Base-by-base conservation (phyloP, 1,140 invertebrate species). In the Euglossa dilemma region DNA sequence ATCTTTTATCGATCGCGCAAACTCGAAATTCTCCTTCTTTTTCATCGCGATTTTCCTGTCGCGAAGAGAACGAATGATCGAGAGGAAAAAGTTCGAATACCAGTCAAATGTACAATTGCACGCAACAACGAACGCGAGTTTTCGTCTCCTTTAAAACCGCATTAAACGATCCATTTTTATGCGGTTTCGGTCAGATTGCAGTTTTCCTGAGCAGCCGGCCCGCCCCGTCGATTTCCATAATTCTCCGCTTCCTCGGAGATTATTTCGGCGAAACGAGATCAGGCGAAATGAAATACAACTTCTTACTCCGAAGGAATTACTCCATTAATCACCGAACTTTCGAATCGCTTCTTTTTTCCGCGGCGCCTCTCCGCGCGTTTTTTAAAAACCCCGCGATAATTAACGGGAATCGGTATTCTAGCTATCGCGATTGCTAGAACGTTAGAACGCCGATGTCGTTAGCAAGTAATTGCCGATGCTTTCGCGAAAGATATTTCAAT, bases 261-360 rank as follows among this genome's bases (percentile, higher is more conserved):
- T 81, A 81, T 66, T 75, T 75, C 43, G 50, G 25, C 36, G 67
- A 52, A 67, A 66, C 61, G 52, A 54, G 57, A 75, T 81, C 52
- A n/a, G 25, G 16, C 52, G 52, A 81, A 81, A 75, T 75, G 72
- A 75, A 81, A 81, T 81, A 66, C 71, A 81, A 81, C 70, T 80
- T 81, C 71, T 81, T 75, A 81, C 71, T 81, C n/a, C 20, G 25
- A 81, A 81, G 43, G 50, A 81, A 81, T 81, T 81, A 75, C 71
- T 75, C 75, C 79, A 80, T 80, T 80, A 75, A 81, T 81, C 67
- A 75, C 72, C 8, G 43, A 81, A 81, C 71, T 81, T 81, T 36
- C 66, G 52, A 75, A 75, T 81, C 57, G 50, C 43, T 45, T 69
- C 47, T 47, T 25, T 69, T 25, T 25, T 47, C 6, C 43, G 6